Evolutionary conservation across 2,113 vertebrate species (phyloP).

Genomic region (Patagioenas fasciata): DNA sequence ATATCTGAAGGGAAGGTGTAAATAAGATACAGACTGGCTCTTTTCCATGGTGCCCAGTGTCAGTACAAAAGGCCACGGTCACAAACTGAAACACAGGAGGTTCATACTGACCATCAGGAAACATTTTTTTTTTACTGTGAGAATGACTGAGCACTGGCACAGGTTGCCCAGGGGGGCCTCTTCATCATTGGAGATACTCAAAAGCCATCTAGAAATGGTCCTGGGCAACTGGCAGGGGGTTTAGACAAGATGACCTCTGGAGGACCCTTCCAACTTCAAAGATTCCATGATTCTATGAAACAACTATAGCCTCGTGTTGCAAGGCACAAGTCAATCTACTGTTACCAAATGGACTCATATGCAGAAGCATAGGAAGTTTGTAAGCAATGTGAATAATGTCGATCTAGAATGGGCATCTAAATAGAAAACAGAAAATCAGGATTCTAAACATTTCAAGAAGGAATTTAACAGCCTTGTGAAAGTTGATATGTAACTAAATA

Average conservation of each 20-base stretch:
- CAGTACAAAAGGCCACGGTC: background rate
- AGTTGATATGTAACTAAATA: background rate
- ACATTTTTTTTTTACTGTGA: background rate
- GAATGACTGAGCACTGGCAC: background rate
- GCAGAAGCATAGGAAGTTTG: background rate
- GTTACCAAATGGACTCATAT: background rate
- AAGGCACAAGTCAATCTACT: background rate
- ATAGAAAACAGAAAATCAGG: background rate
- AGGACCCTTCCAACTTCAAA: background rate
- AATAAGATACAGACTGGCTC: accelerated
- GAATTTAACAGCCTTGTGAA: background rate
- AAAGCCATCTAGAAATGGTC: background rate
- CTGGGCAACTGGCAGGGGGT: background rate
- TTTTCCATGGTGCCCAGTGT: background rate
- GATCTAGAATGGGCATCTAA: background rate
- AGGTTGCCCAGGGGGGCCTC: background rate
- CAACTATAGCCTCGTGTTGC: background rate
- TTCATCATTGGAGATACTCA: background rate
- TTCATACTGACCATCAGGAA: background rate
- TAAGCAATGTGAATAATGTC: background rate
- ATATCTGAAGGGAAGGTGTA: background rate
- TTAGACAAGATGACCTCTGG: background rate
- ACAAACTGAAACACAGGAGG: background rate
- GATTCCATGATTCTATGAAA: background rate
- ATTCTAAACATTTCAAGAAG: background rate